A percentile compares a stretch with the other conserved stretches of the same genome.
Conservation (phyloP, 2,888 invertebrate genomes). For the Standfussiana lucernea region DNA sequence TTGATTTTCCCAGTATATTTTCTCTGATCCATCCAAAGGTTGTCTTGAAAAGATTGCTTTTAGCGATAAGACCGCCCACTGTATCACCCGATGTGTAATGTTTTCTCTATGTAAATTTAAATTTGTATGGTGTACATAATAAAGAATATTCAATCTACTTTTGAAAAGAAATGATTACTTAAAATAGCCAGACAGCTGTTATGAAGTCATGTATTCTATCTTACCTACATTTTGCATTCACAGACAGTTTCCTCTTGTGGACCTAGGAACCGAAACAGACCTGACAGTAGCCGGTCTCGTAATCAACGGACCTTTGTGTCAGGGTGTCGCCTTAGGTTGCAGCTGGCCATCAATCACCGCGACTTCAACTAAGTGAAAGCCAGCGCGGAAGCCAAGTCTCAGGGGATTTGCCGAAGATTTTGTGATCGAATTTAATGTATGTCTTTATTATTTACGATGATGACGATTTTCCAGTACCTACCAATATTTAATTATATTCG, state of each 20-base stretch:
- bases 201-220: background rate
- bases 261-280: background rate
- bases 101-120: too few relatives aligned
- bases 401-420: constrained; percentile 16
- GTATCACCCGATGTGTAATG: too few relatives aligned
- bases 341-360: constrained; percentile 36
- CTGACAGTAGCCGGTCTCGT: background rate
- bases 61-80: too few relatives aligned
- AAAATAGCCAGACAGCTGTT: background rate
- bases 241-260: background rate
- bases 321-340: background rate
- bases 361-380: constrained; percentile 24
- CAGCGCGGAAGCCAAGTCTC: constrained; percentile 13
- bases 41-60: too few relatives aligned
- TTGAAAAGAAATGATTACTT: background rate
- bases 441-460: constrained; percentile 12
- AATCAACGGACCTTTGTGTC: background rate
- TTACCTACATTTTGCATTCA: background rate
- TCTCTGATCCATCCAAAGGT: too few relatives aligned
- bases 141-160: too few relatives aligned
- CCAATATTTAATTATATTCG: background rate
- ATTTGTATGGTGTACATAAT: too few relatives aligned
- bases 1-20: background rate
- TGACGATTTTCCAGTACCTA: background rate
- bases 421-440: constrained; percentile 44